Percentiles rank a stretch among this genome's conserved stretches.
Conservation (phyloP, 2,113 vertebrate genomes). For the Maccullochella peelii region DNA sequence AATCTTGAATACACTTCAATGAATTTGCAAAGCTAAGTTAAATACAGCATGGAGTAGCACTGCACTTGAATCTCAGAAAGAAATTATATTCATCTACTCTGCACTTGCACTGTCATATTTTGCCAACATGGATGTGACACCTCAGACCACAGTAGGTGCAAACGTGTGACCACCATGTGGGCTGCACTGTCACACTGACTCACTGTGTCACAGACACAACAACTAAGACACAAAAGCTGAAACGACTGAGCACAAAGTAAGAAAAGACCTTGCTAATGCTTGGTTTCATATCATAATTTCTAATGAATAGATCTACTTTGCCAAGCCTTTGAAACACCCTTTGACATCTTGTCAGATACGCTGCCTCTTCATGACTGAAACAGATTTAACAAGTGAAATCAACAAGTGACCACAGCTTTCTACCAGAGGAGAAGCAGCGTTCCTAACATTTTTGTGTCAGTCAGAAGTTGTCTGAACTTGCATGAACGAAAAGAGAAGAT, state of each 20-base stretch:
- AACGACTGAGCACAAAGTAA: neutral
- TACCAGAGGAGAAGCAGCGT: neutral
- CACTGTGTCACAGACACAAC: constrained; percentile 16
- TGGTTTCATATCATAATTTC: neutral
- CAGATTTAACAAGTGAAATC: neutral
- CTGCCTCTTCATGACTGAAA: neutral
- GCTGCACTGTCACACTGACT: constrained; percentile 20
- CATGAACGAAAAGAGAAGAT: constrained; percentile 14
- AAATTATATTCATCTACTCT: neutral
- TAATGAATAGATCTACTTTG: neutral
- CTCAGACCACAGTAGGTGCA: constrained; percentile 37
- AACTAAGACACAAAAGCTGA: constrained; percentile 8
- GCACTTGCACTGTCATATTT: constrained; percentile 24
- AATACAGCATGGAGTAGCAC: neutral
- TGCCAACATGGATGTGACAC: constrained; percentile 36
- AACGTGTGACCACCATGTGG: constrained; percentile 42
- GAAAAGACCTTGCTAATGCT: neutral
- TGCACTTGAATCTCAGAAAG: neutral
- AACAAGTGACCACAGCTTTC: neutral
- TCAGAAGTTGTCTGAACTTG: constrained; percentile 17
- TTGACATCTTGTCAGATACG: neutral
- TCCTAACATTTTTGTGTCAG: neutral
- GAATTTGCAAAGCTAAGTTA: constrained; percentile 6
- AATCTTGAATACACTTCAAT: constrained; percentile 7
- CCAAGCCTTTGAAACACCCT: neutral